phyloP scores from a whole-genome alignment of 2,797 vertebrate genomes.

The Epinephelus malabaricus region DNA sequence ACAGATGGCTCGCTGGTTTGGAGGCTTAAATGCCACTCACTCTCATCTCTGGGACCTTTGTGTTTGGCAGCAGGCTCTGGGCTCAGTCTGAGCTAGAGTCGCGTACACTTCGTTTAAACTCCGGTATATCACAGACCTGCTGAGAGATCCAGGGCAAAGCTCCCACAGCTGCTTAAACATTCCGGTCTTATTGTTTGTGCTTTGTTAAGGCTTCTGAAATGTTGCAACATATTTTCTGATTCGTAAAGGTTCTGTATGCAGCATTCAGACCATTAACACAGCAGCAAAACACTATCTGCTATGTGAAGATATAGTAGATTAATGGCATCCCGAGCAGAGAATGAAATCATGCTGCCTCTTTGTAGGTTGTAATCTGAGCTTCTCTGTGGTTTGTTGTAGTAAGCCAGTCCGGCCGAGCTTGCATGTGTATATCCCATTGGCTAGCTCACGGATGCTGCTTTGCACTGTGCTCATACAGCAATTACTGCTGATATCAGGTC shows the following conservation, averaged over 20 bases:
- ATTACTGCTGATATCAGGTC: too few relatives aligned
- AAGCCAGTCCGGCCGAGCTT: too few relatives aligned
- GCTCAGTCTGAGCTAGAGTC: constrained; percentile 46
- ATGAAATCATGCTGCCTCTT: too few relatives aligned
- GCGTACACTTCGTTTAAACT: constrained; percentile 44
- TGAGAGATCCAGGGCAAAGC: constrained; percentile 10
- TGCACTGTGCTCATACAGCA: too few relatives aligned
- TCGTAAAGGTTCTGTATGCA: background rate
- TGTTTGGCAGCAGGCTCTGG: constrained; percentile 56
- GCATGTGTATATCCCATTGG: too few relatives aligned
- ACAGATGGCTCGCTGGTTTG: constrained; percentile 77
- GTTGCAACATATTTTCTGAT: constrained; percentile 9
- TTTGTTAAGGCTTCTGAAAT: constrained; percentile 10
- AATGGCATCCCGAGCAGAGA: too few relatives aligned
- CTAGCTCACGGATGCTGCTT: too few relatives aligned
- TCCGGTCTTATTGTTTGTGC: background rate
- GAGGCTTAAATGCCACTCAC: constrained; percentile 74
- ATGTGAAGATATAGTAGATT: too few relatives aligned
- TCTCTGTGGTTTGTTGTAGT: too few relatives aligned
- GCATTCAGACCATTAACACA: too few relatives aligned
- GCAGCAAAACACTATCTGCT: too few relatives aligned
- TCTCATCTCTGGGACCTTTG: constrained; percentile 66
- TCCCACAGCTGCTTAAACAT: constrained; percentile 11
- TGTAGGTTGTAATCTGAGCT: too few relatives aligned
- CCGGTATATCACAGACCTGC: constrained; percentile 24